Base-by-base conservation (phyloP, 2,797 vertebrate genomes). In the Mormyrops attenuatus region DNA sequence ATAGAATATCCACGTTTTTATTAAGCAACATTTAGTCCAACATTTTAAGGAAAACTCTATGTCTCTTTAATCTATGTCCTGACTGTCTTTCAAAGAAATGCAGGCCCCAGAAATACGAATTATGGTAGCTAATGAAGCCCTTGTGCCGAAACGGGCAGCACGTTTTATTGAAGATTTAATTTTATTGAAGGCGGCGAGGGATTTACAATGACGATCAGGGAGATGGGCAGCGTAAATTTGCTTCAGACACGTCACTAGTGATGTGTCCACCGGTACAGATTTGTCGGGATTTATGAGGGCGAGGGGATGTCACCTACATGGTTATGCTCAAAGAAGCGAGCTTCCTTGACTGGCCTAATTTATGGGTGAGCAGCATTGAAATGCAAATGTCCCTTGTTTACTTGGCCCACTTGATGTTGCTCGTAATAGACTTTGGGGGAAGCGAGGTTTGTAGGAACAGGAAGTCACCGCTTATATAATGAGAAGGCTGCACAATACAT, bases 321-420 rank as follows among this genome's bases (percentile, higher is more conserved):
- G 38, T n/a, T 34, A 49, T 34, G 26, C 44, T 30, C 47, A 22
- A 38, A 85, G 77, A 17, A 38, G 66, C 8, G 13, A 22, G 55
- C 60, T 66, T 30, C 69, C 77, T 57, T 44, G 44, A 55, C 57
- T 52, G 47, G 73, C 60, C 9, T 90, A 53, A 89, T 91, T 92
- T 89, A 88, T 17, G 63, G 85, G 90, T 57, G n/a, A 55, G 66
- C 55, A 53, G 49, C 34, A 90, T 88, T 90, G 89, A 91, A 89
- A 91, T 92, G 90, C 88, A 91, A 92, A 91, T 91, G n/a, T 26
- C 38, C 34, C 53, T 89, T 91, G 90, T 91, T 90, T 92, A 90
- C 90, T 89, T 90, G 73, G 52, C 89, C 88, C 86, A 44, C 47
- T 90, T 90, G 63, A 91, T 77, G 34, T 52, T 87, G 34, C 88